Conservation (phyloP, 2,797 vertebrate genomes). For the Peromyscus eremicus region DNA sequence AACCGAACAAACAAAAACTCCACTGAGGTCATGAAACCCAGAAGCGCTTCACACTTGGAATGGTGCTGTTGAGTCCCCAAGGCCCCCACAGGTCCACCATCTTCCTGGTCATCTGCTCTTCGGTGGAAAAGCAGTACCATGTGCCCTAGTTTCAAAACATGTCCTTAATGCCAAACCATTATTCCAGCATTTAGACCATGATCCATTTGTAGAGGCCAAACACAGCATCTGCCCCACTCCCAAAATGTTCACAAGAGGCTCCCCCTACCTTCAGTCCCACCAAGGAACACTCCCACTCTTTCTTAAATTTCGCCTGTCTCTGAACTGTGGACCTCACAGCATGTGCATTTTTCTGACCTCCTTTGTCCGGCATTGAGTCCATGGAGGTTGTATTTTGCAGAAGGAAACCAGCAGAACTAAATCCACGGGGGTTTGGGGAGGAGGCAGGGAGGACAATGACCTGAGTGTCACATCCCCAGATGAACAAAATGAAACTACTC, state of each 20-base stretch:
- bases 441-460: neutral
- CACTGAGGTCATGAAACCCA: neutral
- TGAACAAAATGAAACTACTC: slow-evolving; percentile 47
- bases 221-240: neutral
- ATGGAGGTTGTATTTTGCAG: slow-evolving; percentile 1
- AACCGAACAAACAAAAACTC: neutral
- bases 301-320: neutral
- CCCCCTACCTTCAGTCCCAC: too few relatives aligned
- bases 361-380: neutral
- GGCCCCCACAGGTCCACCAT: neutral
- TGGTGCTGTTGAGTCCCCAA: neutral
- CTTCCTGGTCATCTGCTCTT: neutral
- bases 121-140: slow-evolving; percentile 38
- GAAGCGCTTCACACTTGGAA: neutral
- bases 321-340: neutral
- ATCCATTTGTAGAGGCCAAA: slow-evolving; percentile 51
- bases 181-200: neutral
- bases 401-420: slow-evolving; percentile 59
- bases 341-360: neutral
- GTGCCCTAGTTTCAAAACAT: neutral
- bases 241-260: neutral
- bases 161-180: slow-evolving; percentile 53
- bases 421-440: slow-evolving; percentile 22
- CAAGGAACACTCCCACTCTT: neutral
- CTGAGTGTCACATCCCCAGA: slow-evolving; percentile 44